Conservation (phyloP, 2,113 vertebrate genomes). For the Axis porcinus region DNA sequence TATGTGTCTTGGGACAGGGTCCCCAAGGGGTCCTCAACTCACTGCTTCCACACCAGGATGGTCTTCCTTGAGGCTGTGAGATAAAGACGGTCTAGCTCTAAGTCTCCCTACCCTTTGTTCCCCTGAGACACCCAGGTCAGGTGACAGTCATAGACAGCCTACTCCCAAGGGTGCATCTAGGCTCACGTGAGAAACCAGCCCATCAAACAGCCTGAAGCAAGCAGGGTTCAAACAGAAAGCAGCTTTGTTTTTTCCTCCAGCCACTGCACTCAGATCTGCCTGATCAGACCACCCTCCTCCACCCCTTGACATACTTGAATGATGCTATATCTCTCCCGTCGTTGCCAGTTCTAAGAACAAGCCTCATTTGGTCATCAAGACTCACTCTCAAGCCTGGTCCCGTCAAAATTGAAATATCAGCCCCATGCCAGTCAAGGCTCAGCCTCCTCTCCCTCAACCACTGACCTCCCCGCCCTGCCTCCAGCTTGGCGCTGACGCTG, state of each 20-base stretch:
- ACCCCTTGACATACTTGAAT: not conserved
- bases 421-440: not conserved
- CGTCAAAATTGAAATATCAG: not conserved
- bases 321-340: not conserved
- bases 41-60: not conserved
- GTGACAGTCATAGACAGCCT: too few relatives aligned
- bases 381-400: not conserved
- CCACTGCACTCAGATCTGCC: not conserved
- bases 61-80: not conserved
- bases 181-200: not conserved
- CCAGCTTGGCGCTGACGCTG: not conserved
- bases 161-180: not conserved
- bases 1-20: not conserved
- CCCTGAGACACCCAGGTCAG: not conserved
- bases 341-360: not conserved
- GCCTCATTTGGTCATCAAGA: not conserved
- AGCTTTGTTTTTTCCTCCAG: not conserved
- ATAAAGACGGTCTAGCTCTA: not conserved
- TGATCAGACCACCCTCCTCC: not conserved
- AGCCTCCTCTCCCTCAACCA: not conserved
- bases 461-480: not conserved
- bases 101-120: not conserved
- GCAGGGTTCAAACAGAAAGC: not conserved
- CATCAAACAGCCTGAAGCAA: not conserved
- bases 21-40: not conserved